A percentile compares a stretch with the other conserved stretches of the same genome.
These are phyloP conservation scores for Blastobasis lacticolella DNA, from an alignment of 2,888 invertebrate species.

Conservation along the genomic window DNA sequence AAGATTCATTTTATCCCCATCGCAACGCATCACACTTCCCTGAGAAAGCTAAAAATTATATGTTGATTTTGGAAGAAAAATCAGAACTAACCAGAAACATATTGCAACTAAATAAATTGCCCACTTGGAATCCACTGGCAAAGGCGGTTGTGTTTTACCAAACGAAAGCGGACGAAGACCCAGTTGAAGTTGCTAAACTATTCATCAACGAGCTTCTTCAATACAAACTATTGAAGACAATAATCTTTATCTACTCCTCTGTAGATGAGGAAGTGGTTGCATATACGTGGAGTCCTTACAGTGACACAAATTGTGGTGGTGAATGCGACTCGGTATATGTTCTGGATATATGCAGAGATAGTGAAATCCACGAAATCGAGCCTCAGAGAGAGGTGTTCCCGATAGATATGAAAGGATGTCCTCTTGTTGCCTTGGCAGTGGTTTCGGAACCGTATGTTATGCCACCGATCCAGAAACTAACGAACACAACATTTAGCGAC, in stretches of 20 bases:
- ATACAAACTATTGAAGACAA: conserved; percentile 53
- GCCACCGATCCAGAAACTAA: conserved; percentile 43
- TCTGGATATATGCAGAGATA: conserved; percentile 52
- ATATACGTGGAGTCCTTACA: conserved; percentile 64
- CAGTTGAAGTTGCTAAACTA: conserved; percentile 37
- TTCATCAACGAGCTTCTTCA: conserved; percentile 56
- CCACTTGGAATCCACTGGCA: conserved; percentile 69
- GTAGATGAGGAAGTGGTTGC: conserved; percentile 43
- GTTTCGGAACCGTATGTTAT: conserved; percentile 66
- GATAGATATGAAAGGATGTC: conserved; percentile 54
- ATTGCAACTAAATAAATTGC: conserved; percentile 59
- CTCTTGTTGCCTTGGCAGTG: conserved; percentile 54
- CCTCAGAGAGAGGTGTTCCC: conserved; percentile 52
- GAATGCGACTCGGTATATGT: conserved; percentile 52
- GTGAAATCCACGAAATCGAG: conserved; percentile 35
- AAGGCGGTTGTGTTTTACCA: conserved; percentile 63
- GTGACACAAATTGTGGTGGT: conserved; percentile 54
- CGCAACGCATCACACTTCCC: conserved; percentile 69
- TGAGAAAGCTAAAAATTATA: conserved; percentile 71
- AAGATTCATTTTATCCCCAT: conserved; percentile 63
- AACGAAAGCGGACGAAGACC: conserved; percentile 37
- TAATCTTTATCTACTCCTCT: conserved; percentile 52
- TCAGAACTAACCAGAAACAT: conserved; percentile 59
- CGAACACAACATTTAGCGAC: conserved; percentile 37
- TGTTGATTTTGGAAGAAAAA: conserved; percentile 67